A percentile compares a stretch with the other conserved stretches of the same genome.
Conservation (phyloP, 2,888 invertebrate species). For the Dicyrtoma fusca region DNA sequence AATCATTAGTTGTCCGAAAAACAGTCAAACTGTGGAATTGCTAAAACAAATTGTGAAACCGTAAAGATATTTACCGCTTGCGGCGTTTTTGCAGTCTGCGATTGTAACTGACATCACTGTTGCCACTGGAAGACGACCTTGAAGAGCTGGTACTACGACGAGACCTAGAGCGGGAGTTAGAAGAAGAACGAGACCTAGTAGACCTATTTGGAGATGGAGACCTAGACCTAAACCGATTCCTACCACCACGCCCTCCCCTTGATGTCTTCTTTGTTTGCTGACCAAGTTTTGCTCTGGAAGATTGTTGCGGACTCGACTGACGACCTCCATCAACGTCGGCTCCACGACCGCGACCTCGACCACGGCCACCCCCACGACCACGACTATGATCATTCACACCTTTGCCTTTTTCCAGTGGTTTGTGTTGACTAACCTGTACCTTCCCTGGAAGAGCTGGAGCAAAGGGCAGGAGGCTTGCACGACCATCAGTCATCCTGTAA, state of each 20-base stretch:
- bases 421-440: slow-evolving; percentile 54
- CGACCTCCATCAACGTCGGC: slow-evolving; percentile 24
- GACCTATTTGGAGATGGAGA: slow-evolving; percentile 50
- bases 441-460: slow-evolving; percentile 53
- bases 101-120: slow-evolving; percentile 38
- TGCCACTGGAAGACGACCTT: slow-evolving; percentile 42
- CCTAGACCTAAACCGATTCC: slow-evolving; percentile 55
- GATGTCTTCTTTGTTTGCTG: slow-evolving; percentile 39
- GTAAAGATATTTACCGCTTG: slow-evolving; percentile 51
- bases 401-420: slow-evolving; percentile 34
- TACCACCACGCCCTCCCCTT: slow-evolving; percentile 49
- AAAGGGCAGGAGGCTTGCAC: slow-evolving; percentile 49
- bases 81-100: slow-evolving; percentile 44
- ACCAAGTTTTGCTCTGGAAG: slow-evolving; percentile 25
- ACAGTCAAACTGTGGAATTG: too few relatives aligned
- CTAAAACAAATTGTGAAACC: too few relatives aligned
- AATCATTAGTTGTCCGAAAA: too few relatives aligned
- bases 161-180: slow-evolving; percentile 58
- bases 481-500: slow-evolving; percentile 53
- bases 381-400: slow-evolving; percentile 29
- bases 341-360: slow-evolving; percentile 42
- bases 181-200: slow-evolving; percentile 57
- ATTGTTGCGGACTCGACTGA: slow-evolving; percentile 11
- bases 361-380: slow-evolving; percentile 51
- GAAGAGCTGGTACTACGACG: slow-evolving; percentile 58